Conservation (phyloP, 1,140 invertebrate genomes). For the Bombyx mandarina region DNA sequence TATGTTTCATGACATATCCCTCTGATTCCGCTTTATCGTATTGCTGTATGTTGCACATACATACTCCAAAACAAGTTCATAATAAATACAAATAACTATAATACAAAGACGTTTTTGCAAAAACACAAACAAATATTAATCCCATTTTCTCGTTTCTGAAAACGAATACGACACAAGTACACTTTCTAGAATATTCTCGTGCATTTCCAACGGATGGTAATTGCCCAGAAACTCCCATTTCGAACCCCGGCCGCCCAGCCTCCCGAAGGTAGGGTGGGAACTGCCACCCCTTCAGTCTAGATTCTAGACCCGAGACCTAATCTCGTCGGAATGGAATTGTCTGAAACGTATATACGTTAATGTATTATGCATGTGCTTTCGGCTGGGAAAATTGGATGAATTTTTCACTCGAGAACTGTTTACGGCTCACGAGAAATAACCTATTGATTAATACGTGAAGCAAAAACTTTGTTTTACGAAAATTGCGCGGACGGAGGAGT, state of each 20-base stretch:
- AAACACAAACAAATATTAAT: too few relatives aligned
- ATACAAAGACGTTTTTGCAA: too few relatives aligned
- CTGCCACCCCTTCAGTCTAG: slow-evolving; percentile 15
- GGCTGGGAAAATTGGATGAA: background rate
- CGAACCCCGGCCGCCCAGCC: slow-evolving; percentile 19
- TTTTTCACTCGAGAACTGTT: background rate
- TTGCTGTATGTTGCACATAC: too few relatives aligned
- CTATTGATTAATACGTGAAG: too few relatives aligned
- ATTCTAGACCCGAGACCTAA: slow-evolving; percentile 29
- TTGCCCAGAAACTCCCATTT: slow-evolving; percentile 53
- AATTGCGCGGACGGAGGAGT: too few relatives aligned
- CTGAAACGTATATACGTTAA: slow-evolving; percentile 7
- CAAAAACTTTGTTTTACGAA: too few relatives aligned
- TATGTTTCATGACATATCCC: too few relatives aligned
- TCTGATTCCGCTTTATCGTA: too few relatives aligned
- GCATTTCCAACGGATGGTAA: slow-evolving; percentile 33
- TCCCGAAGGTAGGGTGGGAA: background rate
- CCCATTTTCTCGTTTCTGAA: too few relatives aligned
- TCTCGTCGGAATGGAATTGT: slow-evolving; percentile 20
- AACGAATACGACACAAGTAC: background rate
- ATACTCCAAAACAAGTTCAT: too few relatives aligned
- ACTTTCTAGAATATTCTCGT: slow-evolving; percentile 15
- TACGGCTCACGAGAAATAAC: too few relatives aligned
- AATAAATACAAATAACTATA: too few relatives aligned
- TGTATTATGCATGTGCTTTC: background rate